These are phyloP conservation scores for Stigmatopora nigra DNA, from an alignment of 2,113 vertebrate genomes.

Conservation along the genomic window DNA sequence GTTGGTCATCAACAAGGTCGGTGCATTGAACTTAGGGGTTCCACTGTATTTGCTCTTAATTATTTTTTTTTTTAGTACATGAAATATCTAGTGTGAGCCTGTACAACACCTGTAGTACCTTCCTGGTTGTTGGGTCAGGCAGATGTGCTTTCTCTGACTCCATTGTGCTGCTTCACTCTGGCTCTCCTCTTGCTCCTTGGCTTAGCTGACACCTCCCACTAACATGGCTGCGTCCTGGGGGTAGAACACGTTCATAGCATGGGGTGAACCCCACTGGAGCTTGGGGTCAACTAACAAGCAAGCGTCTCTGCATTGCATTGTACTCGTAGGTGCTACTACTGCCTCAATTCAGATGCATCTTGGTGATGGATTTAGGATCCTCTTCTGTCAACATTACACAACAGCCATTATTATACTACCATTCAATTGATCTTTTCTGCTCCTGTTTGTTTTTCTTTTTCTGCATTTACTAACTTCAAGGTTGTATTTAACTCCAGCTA, in stretches of 20 bases:
- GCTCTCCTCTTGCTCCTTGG: conserved; percentile 63
- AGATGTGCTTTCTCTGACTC: conserved; percentile 8
- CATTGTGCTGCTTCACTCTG: conserved; percentile 27
- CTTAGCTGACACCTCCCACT: conserved; percentile 69
- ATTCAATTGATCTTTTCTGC: conserved; percentile 15
- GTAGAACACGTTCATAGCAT: conserved; percentile 14
- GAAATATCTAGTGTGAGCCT: conserved; percentile 6
- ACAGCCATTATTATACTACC: conserved; percentile 2
- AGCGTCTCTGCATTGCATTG: neutral
- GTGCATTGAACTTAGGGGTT: neutral
- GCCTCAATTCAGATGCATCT: neutral
- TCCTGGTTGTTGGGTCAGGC: conserved; percentile 25
- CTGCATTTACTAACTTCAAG: neutral
- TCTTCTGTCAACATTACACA: conserved; percentile 24
- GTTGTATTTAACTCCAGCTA: neutral
- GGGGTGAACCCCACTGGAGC: conserved; percentile 1
- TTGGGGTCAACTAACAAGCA: conserved; percentile 4
- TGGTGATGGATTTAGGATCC: conserved; percentile 20
- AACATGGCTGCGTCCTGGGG: conserved; percentile 45
- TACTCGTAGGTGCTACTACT: conserved; percentile 1
- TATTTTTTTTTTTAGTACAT: neutral
- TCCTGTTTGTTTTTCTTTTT: conserved; percentile 13
- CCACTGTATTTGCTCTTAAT: neutral
- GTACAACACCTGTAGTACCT: conserved; percentile 10
- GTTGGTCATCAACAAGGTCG: neutral